Evolutionary conservation across 2,113 vertebrate species (phyloP).

Genomic region (Gadus chalcogrammus): DNA sequence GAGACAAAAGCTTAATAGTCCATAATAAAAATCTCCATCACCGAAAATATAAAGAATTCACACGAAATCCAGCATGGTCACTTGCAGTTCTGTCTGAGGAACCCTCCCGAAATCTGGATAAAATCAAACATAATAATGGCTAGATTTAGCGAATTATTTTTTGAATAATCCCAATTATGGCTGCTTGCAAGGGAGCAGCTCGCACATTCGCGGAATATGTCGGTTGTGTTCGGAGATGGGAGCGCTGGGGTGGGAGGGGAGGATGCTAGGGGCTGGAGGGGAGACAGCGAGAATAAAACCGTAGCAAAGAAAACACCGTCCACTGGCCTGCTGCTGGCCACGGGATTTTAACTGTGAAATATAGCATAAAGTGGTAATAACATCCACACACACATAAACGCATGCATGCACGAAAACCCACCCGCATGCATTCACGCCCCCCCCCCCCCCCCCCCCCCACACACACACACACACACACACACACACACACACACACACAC

Average conservation of each 20-base stretch:
- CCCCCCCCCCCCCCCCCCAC: too few species aligned
- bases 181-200: slow-evolving; percentile 64
- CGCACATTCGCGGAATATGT: slow-evolving; percentile 62
- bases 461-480: too few species aligned
- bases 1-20: slow-evolving; percentile 55
- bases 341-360: too few species aligned
- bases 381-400: too few species aligned
- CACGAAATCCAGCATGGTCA: slow-evolving; percentile 47
- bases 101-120: slow-evolving; percentile 24
- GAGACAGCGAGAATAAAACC: too few species aligned
- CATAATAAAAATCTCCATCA: slow-evolving; percentile 51
- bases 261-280: neutral
- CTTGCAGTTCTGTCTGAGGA: slow-evolving; percentile 31
- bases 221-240: slow-evolving; percentile 57
- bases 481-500: too few species aligned
- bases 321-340: too few species aligned
- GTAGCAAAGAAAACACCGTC: too few species aligned
- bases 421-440: too few species aligned
- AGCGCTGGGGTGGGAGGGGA: neutral
- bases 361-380: too few species aligned
- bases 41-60: slow-evolving; percentile 13
- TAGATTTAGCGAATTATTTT: slow-evolving; percentile 58
- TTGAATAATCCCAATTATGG: slow-evolving; percentile 71
- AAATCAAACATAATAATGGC: slow-evolving; percentile 26
- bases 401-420: too few species aligned